These are phyloP conservation scores for Orcinus orca DNA, from an alignment of 2,113 vertebrate species.

Conservation along the genomic window DNA sequence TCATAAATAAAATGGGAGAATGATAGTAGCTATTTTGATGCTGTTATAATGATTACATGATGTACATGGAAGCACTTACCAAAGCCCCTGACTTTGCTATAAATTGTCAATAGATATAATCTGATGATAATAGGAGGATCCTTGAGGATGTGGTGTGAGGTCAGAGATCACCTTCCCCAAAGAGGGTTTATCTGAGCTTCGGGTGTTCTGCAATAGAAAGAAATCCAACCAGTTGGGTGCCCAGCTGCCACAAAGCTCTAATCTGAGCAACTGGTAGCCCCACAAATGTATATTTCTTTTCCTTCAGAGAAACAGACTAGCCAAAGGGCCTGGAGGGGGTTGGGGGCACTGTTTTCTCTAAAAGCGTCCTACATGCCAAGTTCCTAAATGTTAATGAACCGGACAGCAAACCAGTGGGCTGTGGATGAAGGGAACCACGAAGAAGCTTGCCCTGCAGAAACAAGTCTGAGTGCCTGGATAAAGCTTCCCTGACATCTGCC, in stretches of 20 bases:
- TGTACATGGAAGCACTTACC: background rate
- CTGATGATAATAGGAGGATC: background rate
- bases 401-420: background rate
- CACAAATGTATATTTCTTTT: background rate
- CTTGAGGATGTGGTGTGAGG: background rate
- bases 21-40: background rate
- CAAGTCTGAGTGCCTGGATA: background rate
- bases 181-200: background rate
- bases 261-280: background rate
- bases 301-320: background rate
- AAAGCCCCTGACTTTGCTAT: background rate
- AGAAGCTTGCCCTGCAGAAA: conserved; percentile 44
- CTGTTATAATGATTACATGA: background rate
- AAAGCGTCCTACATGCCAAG: conserved; percentile 19
- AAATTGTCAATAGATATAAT: background rate
- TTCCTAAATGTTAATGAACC: conserved; percentile 21
- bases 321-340: background rate
- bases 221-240: background rate
- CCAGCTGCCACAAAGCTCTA: background rate
- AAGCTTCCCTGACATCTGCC: conserved; percentile 49
- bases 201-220: background rate
- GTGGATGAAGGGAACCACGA: conserved; percentile 6
- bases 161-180: background rate
- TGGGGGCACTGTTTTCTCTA: background rate
- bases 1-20: background rate